These are phyloP conservation scores for Gymnodraco acuticeps DNA, from an alignment of 2,797 vertebrate species.

Conservation along the genomic window DNA sequence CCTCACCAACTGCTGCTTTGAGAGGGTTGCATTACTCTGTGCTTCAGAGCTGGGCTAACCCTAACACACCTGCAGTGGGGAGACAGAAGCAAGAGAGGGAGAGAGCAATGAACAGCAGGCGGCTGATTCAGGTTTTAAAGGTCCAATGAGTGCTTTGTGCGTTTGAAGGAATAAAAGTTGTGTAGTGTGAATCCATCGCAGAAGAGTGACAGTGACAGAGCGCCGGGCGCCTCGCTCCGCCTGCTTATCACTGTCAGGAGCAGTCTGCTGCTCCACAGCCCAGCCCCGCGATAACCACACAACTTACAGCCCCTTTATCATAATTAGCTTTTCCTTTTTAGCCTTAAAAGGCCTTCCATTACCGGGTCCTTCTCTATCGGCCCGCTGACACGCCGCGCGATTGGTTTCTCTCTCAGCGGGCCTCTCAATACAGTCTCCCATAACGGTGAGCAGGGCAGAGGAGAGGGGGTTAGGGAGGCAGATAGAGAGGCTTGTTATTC, in stretches of 20 bases:
- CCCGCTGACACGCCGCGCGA: constrained; percentile 76
- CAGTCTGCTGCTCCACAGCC: constrained; percentile 85
- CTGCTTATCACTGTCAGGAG: constrained; percentile 86
- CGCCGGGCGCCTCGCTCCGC: constrained; percentile 74
- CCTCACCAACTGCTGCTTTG: background rate
- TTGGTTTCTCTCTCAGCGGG: constrained; percentile 75
- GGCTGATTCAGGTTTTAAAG: constrained; percentile 19
- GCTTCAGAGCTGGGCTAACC: background rate
- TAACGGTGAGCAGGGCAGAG: constrained; percentile 30
- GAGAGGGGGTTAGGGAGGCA: constrained; percentile 35
- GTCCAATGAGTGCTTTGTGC: constrained; percentile 41
- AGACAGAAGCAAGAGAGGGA: background rate
- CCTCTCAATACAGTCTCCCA: constrained; percentile 65
- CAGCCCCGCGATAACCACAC: constrained; percentile 86
- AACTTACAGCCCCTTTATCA: constrained; percentile 89
- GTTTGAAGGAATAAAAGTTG: constrained; percentile 56
- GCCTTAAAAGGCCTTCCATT: constrained; percentile 87
- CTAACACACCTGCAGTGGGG: background rate
- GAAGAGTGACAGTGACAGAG: constrained; percentile 87
- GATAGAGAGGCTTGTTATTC: constrained; percentile 51
- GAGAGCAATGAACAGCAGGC: background rate
- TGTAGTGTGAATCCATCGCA: constrained; percentile 69
- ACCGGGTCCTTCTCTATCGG: constrained; percentile 83
- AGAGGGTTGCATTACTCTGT: constrained; percentile 9
- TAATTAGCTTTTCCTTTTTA: constrained; percentile 90